phyloP scores from a whole-genome alignment of 2,113 vertebrate species.

The Labeo catla region DNA sequence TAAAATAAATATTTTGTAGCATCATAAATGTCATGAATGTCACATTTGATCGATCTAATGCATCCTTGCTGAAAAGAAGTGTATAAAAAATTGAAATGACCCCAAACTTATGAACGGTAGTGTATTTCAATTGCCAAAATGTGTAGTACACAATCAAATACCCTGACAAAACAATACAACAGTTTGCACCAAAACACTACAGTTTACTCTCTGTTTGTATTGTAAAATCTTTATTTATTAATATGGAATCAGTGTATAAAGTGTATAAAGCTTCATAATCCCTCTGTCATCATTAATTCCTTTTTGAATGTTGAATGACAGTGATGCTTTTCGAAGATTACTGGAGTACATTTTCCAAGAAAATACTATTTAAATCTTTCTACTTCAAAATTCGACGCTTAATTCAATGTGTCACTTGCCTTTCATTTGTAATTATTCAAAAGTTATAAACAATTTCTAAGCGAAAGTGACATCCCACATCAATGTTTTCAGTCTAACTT shows the following conservation, averaged over 20 bases:
- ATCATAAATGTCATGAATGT: not conserved
- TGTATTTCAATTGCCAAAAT: not conserved
- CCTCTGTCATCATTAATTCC: not conserved
- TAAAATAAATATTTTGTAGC: no score
- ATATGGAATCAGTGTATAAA: not conserved
- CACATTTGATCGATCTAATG: not conserved
- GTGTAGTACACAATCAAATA: not conserved
- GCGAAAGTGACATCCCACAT: not conserved
- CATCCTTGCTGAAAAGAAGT: not conserved
- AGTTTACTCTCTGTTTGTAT: not conserved
- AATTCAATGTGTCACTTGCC: not conserved
- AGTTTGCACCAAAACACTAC: not conserved
- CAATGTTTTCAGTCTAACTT: not conserved
- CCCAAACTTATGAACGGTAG: not conserved
- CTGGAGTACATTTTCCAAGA: not conserved
- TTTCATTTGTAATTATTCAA: not conserved
- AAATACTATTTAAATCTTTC: not conserved
- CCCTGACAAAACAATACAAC: not conserved
- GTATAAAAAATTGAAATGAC: not conserved
- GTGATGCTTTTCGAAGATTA: not conserved
- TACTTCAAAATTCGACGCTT: not conserved
- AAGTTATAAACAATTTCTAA: not conserved
- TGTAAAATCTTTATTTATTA: not conserved
- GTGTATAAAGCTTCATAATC: not conserved
- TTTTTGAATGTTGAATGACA: not conserved